Conservation (phyloP, 2,888 invertebrate species). For the Volucella bombylans region DNA sequence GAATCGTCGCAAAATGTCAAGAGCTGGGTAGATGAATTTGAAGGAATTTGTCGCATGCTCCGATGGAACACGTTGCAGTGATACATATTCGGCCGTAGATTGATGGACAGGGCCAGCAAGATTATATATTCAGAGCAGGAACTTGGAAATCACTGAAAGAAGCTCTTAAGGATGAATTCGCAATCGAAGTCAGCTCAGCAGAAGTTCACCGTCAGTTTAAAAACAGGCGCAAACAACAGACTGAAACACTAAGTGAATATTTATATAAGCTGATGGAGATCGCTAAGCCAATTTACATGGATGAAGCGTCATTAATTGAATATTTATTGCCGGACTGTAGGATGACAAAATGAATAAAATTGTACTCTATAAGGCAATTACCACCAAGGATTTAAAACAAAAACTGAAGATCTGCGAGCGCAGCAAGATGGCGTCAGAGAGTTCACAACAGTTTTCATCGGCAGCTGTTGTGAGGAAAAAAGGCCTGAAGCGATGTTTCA, state of each 20-base stretch:
- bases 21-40: too few species aligned
- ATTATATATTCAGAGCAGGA: neutral
- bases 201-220: slow-evolving; percentile 35
- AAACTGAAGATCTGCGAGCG: slow-evolving; percentile 49
- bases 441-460: too few species aligned
- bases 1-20: neutral
- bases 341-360: slow-evolving; percentile 55
- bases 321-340: slow-evolving; percentile 41
- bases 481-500: too few species aligned
- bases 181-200: slow-evolving; percentile 21
- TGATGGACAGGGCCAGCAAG: too few species aligned
- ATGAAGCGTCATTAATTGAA: too few species aligned
- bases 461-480: too few species aligned
- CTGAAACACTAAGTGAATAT: slow-evolving; percentile 41
- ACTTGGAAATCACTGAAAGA: slow-evolving; percentile 23
- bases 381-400: too few species aligned
- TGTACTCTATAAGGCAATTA: slow-evolving; percentile 47
- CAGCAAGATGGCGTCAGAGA: slow-evolving; percentile 1
- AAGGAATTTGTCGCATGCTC: neutral
- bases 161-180: slow-evolving; percentile 36
- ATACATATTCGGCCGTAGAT: neutral
- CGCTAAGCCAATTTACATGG: slow-evolving; percentile 39
- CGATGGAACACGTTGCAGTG: neutral
- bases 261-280: slow-evolving; percentile 47
- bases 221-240: slow-evolving; percentile 28